Percentiles rank a stretch among this genome's conserved stretches.
Conservation (phyloP, 2,113 vertebrate species). For the Siniperca chuatsi region DNA sequence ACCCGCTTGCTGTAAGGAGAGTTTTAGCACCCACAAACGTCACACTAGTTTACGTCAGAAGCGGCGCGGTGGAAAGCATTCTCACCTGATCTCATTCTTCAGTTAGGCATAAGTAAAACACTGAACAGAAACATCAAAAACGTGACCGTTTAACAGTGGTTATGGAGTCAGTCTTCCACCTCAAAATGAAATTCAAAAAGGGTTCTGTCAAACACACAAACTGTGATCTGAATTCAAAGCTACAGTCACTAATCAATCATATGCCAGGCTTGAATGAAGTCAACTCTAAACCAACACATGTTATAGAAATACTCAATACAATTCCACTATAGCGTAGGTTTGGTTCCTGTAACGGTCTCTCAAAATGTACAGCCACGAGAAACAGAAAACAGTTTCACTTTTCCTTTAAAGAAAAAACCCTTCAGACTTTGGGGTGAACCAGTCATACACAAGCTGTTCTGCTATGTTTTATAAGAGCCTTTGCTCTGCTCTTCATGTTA, state of each 20-base stretch:
- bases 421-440: neutral
- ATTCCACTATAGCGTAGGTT: neutral
- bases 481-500: neutral
- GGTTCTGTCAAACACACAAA: neutral
- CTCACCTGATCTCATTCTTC: neutral
- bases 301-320: neutral
- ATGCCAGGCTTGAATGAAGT: neutral
- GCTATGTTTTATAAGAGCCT: neutral
- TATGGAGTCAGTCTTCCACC: neutral
- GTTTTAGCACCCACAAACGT: conserved; percentile 6
- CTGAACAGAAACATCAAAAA: neutral
- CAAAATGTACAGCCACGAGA: neutral
- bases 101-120: neutral
- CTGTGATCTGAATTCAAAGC: conserved; percentile 20
- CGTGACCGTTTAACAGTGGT: neutral
- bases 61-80: neutral
- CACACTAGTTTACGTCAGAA: conserved; percentile 25
- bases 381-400: neutral
- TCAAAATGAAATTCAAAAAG: conserved; percentile 6
- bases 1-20: conserved; percentile 1
- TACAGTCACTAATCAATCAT: neutral
- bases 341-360: conserved; percentile 1
- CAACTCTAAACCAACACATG: neutral
- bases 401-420: conserved; percentile 2
- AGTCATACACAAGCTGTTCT: neutral